Evolutionary conservation across 2,113 vertebrate species (phyloP).

Genomic region (Numenius arquata): DNA sequence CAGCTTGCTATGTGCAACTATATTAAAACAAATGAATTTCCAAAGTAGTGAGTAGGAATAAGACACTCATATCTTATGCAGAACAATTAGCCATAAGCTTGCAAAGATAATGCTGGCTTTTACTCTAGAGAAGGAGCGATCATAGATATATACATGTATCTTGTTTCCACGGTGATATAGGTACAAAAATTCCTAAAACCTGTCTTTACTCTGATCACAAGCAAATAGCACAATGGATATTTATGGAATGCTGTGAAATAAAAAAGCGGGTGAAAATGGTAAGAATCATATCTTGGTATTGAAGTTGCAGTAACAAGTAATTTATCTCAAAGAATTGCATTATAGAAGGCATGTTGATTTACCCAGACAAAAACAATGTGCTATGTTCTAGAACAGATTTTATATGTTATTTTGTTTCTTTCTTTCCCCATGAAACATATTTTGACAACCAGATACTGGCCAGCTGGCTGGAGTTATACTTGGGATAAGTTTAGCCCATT

Average conservation of each 20-base stretch:
- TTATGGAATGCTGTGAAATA: neutral
- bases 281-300: neutral
- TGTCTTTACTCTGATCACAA: neutral
- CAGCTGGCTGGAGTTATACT: neutral
- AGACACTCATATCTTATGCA: constrained; percentile 10
- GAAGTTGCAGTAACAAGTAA: neutral
- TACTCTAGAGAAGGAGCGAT: neutral
- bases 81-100: constrained; percentile 6
- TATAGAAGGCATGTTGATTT: neutral
- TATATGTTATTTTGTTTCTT: neutral
- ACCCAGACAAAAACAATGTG: neutral
- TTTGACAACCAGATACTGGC: neutral
- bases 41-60: neutral
- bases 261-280: neutral
- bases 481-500: neutral
- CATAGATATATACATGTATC: neutral
- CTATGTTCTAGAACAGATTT: neutral
- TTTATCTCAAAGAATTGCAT: neutral
- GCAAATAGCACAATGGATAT: neutral
- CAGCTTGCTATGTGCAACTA: constrained; percentile 27
- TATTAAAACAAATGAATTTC: constrained; percentile 61
- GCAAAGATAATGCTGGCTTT: constrained; percentile 17
- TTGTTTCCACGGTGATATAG: neutral
- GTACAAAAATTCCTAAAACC: neutral
- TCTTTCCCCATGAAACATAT: neutral